These are phyloP conservation scores for Dugesia japonica DNA, from an alignment of 2,888 invertebrate species.

Conservation along the genomic window DNA sequence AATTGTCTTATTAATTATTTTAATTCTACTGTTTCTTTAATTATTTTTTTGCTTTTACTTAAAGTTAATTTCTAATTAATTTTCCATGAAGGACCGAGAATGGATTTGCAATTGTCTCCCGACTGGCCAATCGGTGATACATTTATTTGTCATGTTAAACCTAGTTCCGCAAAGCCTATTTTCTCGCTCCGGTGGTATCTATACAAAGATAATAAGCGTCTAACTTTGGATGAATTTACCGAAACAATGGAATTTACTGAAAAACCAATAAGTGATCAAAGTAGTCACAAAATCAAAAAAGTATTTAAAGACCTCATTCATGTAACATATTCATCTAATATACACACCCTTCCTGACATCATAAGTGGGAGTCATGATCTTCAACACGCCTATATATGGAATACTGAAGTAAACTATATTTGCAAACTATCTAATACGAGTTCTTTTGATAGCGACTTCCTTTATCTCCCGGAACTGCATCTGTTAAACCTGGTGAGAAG, in stretches of 20 bases:
- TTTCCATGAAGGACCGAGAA: background rate
- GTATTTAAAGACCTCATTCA: background rate
- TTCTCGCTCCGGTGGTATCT: background rate
- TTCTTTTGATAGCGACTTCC: background rate
- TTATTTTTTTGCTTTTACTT: no score
- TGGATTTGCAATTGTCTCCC: background rate
- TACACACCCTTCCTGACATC: background rate
- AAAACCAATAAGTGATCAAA: background rate
- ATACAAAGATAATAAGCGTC: background rate
- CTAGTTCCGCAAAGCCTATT: background rate
- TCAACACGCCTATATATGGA: background rate
- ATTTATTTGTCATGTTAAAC: background rate
- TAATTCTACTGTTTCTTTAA: no score
- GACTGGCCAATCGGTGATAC: background rate
- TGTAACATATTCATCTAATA: background rate
- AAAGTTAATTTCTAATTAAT: no score
- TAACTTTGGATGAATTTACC: background rate
- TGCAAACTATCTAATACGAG: background rate
- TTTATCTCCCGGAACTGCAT: background rate
- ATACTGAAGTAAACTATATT: background rate
- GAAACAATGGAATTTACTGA: background rate
- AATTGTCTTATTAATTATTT: no score
- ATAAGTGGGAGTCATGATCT: background rate
- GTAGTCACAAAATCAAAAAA: background rate
- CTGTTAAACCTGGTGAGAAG: background rate